These are phyloP conservation scores for Corydoras sp. DNA, from an alignment of 2,113 vertebrate genomes.

Conservation along the genomic window DNA sequence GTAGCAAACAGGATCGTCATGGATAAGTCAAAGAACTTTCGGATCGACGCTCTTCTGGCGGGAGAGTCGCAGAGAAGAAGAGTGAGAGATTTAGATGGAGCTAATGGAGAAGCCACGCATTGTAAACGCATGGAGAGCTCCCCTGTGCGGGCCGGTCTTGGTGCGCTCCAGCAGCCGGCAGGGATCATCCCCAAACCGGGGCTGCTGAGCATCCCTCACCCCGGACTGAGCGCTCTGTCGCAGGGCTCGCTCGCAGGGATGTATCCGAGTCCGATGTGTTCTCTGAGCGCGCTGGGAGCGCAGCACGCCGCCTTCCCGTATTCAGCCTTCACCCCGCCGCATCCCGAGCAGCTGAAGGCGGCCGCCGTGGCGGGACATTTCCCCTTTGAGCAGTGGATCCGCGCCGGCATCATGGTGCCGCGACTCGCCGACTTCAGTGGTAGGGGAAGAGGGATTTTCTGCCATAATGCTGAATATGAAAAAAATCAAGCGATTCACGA, in stretches of 20 bases:
- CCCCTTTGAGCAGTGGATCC: slow-evolving; percentile 73
- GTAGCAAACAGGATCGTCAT: slow-evolving; percentile 33
- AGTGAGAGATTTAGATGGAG: slow-evolving; percentile 43
- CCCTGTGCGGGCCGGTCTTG: slow-evolving; percentile 49
- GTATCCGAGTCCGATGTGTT: slow-evolving; percentile 61
- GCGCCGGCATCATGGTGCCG: slow-evolving; percentile 68
- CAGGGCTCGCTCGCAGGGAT: slow-evolving; percentile 56
- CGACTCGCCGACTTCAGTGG: slow-evolving; percentile 63
- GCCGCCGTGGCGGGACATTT: slow-evolving; percentile 49
- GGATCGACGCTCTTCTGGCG: slow-evolving; percentile 73
- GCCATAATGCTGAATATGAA: too few species aligned
- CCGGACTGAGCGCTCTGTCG: slow-evolving; percentile 55
- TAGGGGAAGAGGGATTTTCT: slow-evolving; percentile 22
- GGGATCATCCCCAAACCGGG: slow-evolving; percentile 55
- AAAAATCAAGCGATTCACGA: too few species aligned
- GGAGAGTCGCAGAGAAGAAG: slow-evolving; percentile 52
- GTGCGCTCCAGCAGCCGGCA: slow-evolving; percentile 36
- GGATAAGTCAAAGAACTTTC: slow-evolving; percentile 75
- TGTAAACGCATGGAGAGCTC: slow-evolving; percentile 53
- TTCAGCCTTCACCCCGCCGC: slow-evolving; percentile 61
- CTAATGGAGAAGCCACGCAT: slow-evolving; percentile 46
- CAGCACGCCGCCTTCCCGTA: slow-evolving; percentile 61
- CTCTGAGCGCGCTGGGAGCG: slow-evolving; percentile 59
- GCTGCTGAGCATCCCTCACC: slow-evolving; percentile 54
- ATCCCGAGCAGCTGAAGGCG: slow-evolving; percentile 71